Evolutionary conservation across 2,888 invertebrate species (phyloP), one percentile per base, ranked within the genome.

Genomic region (Epiblema foenella): DNA sequence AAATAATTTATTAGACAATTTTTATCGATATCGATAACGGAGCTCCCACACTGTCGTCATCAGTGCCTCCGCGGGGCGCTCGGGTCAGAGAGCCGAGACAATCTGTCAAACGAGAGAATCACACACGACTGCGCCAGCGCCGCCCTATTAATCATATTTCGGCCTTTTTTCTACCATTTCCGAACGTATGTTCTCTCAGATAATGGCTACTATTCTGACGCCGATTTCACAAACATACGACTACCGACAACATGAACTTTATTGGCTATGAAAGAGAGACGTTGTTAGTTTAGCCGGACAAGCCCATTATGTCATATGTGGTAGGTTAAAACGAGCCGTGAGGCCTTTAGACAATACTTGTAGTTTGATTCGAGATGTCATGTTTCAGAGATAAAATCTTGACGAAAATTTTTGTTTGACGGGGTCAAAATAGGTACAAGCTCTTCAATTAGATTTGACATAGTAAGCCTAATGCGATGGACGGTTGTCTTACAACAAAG

Each of bases 21-120:
- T 73, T 73, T 76, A 84, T 90, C 89, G 89, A 90, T 85, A 87
- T 88, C 87, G 60, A 46, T 17, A 60, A 11, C n/a, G 11, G 24
- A 12, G 63, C 70, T 64, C 69, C 60, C 66, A 80, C 79, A 78
- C 77, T 75, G 80, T 84, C 91, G 86, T 89, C 90, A 90, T 90
- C 87, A 90, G 82, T 81, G 85, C 85, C 93, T 81, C 93, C 81
- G 81, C 90, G 90, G 93, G 93, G 91, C 83, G 91, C 91, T 89
- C 83, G 83, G 91, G 91, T 90, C 91, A 91, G 86, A 89, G 88
- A 90, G 89, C 83, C 88, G 92, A 91, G 93, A 93, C 93, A 93
- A 93, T 93, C 93, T 93, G 93, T 93, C 93, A 93, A 89, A 90
- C 84, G 86, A 89, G 88, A 89, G 91, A 91, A 93, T 93, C 93